Evolutionary conservation across 2,888 invertebrate species (phyloP), one percentile per base, ranked within the genome.

Genomic region (Saturnia pavonia): DNA sequence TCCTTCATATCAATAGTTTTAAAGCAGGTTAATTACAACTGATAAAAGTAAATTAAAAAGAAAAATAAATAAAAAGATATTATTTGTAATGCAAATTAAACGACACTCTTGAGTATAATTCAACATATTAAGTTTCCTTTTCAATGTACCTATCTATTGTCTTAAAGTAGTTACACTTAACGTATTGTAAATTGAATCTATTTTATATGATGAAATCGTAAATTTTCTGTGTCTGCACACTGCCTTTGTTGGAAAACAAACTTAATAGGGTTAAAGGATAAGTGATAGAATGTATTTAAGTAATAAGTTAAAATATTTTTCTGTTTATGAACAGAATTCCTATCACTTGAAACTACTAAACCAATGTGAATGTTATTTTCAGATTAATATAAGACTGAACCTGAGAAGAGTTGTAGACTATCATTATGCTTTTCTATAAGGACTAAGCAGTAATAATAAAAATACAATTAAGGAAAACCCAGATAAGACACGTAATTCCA

Each of bases 11-110:
- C 22, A 57, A 6, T 51, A 11, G 54, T 51, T 51, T 51, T 51
- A 54, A 54, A 54, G 22, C 54, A n/a, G 57, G 57, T 57, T 57
- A 57, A 57, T 57, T 57, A 25, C 57, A 57, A 27, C 14, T 22
- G 9, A 54, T 9, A 54, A 1, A 19, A 22, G 22, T 54, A 54
- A 1, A 22, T 54, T 22, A 22, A 22, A 54, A 6, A 54, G 54
- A 22, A 22, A 54, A 54, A 22, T 9, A 54, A 54, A 25, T 25
- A 57, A 27, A 25, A 25, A 57, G 0, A 27, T 57, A 25, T 25
- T 57, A 57, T 57, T 57, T 12, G 19, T 27, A 25, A 27, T 57
- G 16, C 22, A 57, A 57, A 54, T 22, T 22, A 51, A 9, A 54
- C 22, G 54, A 54, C 22, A 57, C 12, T 57, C 57, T 25, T 11